These are phyloP conservation scores for Lagocephalus sceleratus DNA, from an alignment of 2,797 vertebrate species.

Conservation along the genomic window DNA sequence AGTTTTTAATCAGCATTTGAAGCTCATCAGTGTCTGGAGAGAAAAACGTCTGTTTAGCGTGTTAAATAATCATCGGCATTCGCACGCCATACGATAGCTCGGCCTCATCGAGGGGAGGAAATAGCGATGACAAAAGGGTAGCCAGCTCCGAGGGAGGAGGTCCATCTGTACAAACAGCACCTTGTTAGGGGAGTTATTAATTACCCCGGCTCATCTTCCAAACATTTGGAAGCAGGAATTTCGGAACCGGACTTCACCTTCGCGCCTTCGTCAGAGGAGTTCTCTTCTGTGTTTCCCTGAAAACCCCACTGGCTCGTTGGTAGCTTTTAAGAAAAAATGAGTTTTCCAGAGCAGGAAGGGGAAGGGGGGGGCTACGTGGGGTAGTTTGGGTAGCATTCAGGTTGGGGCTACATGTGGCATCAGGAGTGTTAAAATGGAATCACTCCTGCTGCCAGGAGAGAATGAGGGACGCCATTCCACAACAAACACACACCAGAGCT, in stretches of 20 bases:
- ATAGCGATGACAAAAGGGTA: slow-evolving; percentile 56
- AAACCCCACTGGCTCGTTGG: background rate
- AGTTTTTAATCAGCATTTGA: too few relatives aligned
- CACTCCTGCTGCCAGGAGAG: background rate
- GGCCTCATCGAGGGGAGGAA: slow-evolving; percentile 54
- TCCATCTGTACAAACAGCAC: slow-evolving; percentile 76
- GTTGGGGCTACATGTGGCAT: background rate
- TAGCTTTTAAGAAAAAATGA: background rate
- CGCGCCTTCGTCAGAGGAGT: too few relatives aligned
- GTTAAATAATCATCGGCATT: slow-evolving; percentile 54
- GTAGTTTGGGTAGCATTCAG: background rate
- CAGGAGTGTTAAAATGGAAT: background rate
- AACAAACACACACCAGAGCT: slow-evolving; percentile 9
- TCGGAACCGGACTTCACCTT: too few relatives aligned
- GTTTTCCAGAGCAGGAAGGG: background rate
- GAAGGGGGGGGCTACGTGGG: background rate
- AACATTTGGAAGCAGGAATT: slow-evolving; percentile 24
- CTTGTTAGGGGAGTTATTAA: slow-evolving; percentile 68
- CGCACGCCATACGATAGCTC: slow-evolving; percentile 64
- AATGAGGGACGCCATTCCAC: background rate
- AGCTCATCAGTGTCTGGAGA: too few relatives aligned
- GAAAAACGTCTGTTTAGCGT: slow-evolving; percentile 36
- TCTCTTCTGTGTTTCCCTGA: background rate
- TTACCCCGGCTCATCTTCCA: slow-evolving; percentile 48
- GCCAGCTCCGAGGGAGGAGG: slow-evolving; percentile 62